phyloP scores from a whole-genome alignment of 1,140 invertebrate genomes.

The Chironomus tepperi region DNA sequence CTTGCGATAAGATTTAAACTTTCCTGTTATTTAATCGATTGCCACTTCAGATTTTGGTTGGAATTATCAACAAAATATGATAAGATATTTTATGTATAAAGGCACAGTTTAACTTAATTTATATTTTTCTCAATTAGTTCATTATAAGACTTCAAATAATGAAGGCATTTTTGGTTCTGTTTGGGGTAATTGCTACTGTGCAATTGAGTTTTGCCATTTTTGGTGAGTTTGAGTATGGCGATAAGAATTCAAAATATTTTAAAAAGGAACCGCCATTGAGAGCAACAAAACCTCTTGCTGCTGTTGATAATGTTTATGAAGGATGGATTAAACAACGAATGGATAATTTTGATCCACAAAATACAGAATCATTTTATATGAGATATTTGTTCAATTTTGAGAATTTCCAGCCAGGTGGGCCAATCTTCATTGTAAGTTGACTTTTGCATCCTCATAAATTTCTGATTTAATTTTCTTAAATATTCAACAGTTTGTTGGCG shows the following conservation, averaged over 20 bases:
- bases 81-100: too few species aligned
- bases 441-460: neutral
- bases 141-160: neutral
- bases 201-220: neutral
- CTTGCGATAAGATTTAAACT: too few species aligned
- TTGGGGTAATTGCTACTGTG: neutral
- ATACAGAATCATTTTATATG: conserved; percentile 57
- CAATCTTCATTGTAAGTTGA: conserved; percentile 40
- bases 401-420: conserved; percentile 44
- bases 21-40: too few species aligned
- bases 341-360: conserved; percentile 62
- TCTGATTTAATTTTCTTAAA: neutral
- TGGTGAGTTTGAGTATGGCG: neutral
- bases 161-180: neutral
- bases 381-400: conserved; percentile 56
- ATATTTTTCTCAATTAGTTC: neutral
- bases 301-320: neutral
- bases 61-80: too few species aligned
- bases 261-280: neutral
- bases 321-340: conserved; percentile 36
- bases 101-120: too few species aligned
- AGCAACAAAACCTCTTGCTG: neutral
- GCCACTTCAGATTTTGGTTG: too few species aligned
- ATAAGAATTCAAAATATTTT: neutral
- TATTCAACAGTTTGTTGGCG: conserved; percentile 48